Percentiles rank a stretch among this genome's conserved stretches.
phyloP scores from a whole-genome alignment of 2,888 invertebrate genomes.

The Scrobipalpa atriplicella region DNA sequence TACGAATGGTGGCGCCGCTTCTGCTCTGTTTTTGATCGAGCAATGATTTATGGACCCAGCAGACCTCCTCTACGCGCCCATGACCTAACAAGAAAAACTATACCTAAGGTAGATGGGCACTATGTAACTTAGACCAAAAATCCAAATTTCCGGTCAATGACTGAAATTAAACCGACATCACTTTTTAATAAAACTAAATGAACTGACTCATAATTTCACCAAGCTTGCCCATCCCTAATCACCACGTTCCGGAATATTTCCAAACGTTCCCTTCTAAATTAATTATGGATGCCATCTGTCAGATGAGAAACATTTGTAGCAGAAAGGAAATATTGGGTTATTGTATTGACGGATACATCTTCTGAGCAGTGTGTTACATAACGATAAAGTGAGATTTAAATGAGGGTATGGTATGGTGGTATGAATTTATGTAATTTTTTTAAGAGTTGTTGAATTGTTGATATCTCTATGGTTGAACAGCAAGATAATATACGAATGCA shows the following conservation, averaged over 20 bases:
- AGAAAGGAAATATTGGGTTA: slow-evolving; percentile 25
- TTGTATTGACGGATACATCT: background rate
- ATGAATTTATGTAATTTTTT: background rate
- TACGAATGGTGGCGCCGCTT: too few relatives aligned
- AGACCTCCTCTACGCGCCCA: too few relatives aligned
- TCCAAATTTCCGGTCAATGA: too few relatives aligned
- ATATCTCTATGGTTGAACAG: too few relatives aligned
- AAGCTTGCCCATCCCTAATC: background rate
- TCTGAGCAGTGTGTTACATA: background rate
- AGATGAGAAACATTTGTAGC: slow-evolving; percentile 26
- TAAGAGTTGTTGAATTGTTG: too few relatives aligned
- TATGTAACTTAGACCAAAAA: too few relatives aligned
- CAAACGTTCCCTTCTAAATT: slow-evolving; percentile 23
- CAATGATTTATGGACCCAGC: too few relatives aligned
- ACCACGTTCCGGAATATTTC: slow-evolving; percentile 14
- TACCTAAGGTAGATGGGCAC: too few relatives aligned
- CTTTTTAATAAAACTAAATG: background rate
- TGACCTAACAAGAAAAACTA: too few relatives aligned
- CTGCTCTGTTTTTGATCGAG: too few relatives aligned
- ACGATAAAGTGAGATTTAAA: background rate
- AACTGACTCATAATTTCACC: background rate
- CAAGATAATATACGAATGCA: too few relatives aligned
- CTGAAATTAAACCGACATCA: too few relatives aligned
- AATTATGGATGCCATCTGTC: slow-evolving; percentile 28
- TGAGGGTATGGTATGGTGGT: background rate